Evolutionary conservation across 1,140 invertebrate genomes (phyloP).

Genomic region (Penaeus chinensis): DNA sequence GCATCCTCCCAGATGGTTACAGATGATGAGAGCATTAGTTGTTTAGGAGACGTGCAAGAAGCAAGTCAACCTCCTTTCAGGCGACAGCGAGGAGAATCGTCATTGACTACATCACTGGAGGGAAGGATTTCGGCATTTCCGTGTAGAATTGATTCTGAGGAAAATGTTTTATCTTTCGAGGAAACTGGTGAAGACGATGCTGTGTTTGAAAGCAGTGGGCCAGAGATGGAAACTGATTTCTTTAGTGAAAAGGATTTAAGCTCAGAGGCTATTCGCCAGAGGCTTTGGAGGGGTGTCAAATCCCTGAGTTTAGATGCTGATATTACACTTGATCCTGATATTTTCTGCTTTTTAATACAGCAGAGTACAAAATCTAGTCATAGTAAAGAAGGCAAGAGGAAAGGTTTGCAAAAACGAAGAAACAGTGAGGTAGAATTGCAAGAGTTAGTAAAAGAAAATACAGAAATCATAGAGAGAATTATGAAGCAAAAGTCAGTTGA

Average conservation of each 20-base stretch:
- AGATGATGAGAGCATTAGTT: background rate
- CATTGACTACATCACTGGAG: conserved; percentile 47
- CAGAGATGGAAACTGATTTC: conserved; percentile 48
- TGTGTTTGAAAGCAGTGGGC: conserved; percentile 26
- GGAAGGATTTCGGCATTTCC: conserved; percentile 42
- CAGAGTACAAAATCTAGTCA: conserved; percentile 38
- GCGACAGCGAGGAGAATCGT: conserved; percentile 21
- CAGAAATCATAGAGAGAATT: conserved; percentile 55
- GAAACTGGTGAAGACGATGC: conserved; percentile 27
- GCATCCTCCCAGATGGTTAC: background rate
- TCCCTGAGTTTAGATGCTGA: conserved; percentile 51
- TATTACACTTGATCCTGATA: conserved; percentile 42
- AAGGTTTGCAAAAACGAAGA: conserved; percentile 38
- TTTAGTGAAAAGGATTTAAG: conserved; percentile 51
- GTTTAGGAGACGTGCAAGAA: background rate
- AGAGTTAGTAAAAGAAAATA: conserved; percentile 53
- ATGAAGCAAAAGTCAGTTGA: conserved; percentile 48
- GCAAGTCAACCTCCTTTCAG: conserved; percentile 15
- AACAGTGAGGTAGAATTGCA: conserved; percentile 54
- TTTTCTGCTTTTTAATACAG: conserved; percentile 54
- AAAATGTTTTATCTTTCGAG: background rate
- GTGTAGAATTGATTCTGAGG: conserved; percentile 23
- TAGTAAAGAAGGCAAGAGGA: conserved; percentile 26
- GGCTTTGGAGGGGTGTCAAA: conserved; percentile 50
- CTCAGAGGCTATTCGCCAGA: conserved; percentile 53